Percentiles rank a stretch among this genome's conserved stretches.
These are phyloP conservation scores for Reticulitermes speratus DNA, from an alignment of 1,140 invertebrate species.

Conservation along the genomic window DNA sequence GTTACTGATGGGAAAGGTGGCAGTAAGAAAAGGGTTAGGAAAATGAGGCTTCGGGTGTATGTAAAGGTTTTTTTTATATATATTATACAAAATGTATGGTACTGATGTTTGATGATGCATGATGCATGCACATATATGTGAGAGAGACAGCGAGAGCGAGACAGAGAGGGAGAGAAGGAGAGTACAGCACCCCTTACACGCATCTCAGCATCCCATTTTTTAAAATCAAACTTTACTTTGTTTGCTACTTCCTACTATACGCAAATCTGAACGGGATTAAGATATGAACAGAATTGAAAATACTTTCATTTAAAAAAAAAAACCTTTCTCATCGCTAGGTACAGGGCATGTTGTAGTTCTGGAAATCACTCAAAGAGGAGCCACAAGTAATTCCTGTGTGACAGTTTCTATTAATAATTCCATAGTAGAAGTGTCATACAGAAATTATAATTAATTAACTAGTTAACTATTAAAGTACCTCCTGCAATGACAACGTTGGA, in stretches of 20 bases:
- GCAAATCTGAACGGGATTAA: not conserved
- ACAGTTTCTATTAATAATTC: no score
- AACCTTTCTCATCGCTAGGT: no score
- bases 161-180: not conserved
- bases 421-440: no score
- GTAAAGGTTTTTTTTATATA: not conserved
- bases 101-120: slow-evolving; percentile 6
- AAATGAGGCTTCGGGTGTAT: not conserved
- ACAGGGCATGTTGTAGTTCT: no score
- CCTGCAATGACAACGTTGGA: no score
- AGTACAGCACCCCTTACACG: not conserved
- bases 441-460: no score
- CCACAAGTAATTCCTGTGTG: no score
- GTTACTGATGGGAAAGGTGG: slow-evolving; percentile 4
- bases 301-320: not conserved
- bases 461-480: no score
- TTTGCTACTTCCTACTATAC: not conserved
- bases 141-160: not conserved
- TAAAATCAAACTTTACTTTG: not conserved
- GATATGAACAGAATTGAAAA: not conserved
- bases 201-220: not conserved
- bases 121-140: not conserved
- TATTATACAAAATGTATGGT: slow-evolving; percentile 2
- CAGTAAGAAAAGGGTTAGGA: slow-evolving; percentile 12
- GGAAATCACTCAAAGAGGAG: no score